Evolutionary conservation across 2,888 invertebrate species (phyloP), one percentile per base, ranked within the genome.

Genomic region (Marronus borbonicus): DNA sequence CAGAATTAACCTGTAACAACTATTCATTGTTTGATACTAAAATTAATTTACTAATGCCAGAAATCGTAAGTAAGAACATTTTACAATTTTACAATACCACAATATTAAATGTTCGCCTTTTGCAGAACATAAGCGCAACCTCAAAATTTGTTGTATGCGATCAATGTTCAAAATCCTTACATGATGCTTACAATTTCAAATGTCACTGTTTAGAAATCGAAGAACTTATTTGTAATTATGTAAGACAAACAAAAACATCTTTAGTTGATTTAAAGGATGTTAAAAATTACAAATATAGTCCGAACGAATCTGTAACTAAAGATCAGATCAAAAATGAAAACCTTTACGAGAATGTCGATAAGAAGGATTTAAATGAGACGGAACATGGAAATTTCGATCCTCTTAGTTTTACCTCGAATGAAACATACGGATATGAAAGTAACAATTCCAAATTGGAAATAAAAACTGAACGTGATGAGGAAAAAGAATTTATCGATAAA

Each of bases 101-200:
- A 60, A 12, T 8, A 60, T 7, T 7, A 36, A 60, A 17, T 49
- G 14, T 36, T 14, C 10, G 28, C 28, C 10, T 52, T 8, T 55
- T 31, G 17, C n/a, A 72, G 77, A 64, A 72, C 17, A 62, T 77
- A 17, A 20, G 10, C 12, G 28, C 62, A 12, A 62, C 70, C 7
- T 49, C 69, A 10, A 52, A 28, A 14, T 50, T 64, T 31, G 20
- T 31, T 44, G 49, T 72, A 52, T 77, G 77, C 24, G n/a, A 62
- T 28, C 60, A 39, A 8, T 77, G 77, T 36, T 62, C 55, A n/a
- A 7, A 72, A 31, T 39, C 49, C 14, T 28, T 77, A 10, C 17
- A 17, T 12, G 64, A 28, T 24, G 77, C 77, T n/a, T 77, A 77
- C 17, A 70, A 62, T 10, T 70, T 77, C 31, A 77, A 77, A 70